Evolutionary conservation across 2,888 invertebrate species (phyloP).

Genomic region (Orchesella flavescens): DNA sequence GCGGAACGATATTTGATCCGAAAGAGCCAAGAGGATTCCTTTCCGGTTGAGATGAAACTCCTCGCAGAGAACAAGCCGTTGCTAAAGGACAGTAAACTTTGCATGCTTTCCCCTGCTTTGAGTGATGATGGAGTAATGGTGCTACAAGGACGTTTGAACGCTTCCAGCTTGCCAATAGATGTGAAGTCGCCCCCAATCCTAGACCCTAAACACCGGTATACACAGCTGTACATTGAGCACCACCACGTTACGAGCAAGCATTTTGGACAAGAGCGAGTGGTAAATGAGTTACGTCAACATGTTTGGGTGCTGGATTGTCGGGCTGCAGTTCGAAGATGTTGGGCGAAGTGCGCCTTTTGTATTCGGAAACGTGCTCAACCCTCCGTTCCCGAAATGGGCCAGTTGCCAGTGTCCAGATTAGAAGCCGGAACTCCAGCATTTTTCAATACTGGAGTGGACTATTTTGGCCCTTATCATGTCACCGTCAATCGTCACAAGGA

Average conservation of each 20-base stretch:
- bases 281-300: constrained; percentile 28
- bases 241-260: not conserved
- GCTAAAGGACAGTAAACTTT: not conserved
- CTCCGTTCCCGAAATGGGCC: constrained; percentile 31
- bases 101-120: constrained; percentile 1
- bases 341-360: constrained; percentile 13
- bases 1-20: not conserved
- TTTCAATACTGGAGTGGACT: constrained; percentile 36
- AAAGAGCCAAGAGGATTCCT: constrained; percentile 22
- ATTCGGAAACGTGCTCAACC: not conserved
- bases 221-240: constrained; percentile 8
- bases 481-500: not conserved
- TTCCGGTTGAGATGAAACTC: constrained; percentile 21
- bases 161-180: no score
- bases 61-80: not conserved
- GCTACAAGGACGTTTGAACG: constrained; percentile 17
- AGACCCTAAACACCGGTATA: constrained; percentile 9
- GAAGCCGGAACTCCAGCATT: constrained; percentile 19
- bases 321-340: constrained; percentile 14
- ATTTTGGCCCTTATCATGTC: constrained; percentile 36
- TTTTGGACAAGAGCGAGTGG: constrained; percentile 22
- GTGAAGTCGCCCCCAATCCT: constrained; percentile 32
- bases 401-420: constrained; percentile 12
- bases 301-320: constrained; percentile 15
- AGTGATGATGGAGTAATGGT: constrained; percentile 29